Evolutionary conservation across 2,888 invertebrate species (phyloP).

Genomic region (Eristalinus aeneus): DNA sequence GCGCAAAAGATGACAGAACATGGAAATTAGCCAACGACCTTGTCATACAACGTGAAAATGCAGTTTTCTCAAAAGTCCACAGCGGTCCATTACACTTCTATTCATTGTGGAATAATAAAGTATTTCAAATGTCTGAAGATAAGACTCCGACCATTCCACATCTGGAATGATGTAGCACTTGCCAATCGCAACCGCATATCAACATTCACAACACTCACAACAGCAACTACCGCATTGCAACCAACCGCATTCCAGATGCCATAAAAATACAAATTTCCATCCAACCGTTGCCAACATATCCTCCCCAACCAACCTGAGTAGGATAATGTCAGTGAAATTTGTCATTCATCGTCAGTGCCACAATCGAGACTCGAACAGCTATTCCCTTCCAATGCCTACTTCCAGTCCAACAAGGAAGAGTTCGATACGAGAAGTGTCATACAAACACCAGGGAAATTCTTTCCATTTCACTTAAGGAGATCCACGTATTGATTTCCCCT

Average conservation of each 20-base stretch:
- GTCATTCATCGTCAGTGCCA: constrained; percentile 6
- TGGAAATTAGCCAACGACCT: background rate
- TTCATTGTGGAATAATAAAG: background rate
- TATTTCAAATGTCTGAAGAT: background rate
- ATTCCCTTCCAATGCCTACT: background rate
- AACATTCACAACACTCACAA: constrained; percentile 22
- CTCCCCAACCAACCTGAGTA: background rate
- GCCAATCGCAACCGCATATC: constrained; percentile 16
- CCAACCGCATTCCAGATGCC: constrained; percentile 22
- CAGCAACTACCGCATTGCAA: constrained; percentile 37
- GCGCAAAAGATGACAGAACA: background rate
- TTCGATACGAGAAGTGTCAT: background rate
- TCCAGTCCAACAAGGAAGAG: constrained; percentile 17
- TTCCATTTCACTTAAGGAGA: constrained; percentile 31
- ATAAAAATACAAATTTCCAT: constrained; percentile 26
- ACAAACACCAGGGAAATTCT: background rate
- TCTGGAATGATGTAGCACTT: background rate
- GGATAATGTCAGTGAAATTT: constrained; percentile 15
- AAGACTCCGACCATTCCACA: background rate
- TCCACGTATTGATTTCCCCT: constrained; percentile 48
- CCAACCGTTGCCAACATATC: background rate
- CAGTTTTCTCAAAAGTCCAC: too few species aligned
- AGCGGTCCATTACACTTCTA: background rate
- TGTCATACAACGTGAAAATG: background rate
- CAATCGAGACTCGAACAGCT: constrained; percentile 36